Base-by-base conservation (phyloP, 2,888 invertebrate genomes). In the Beris morrisii region DNA sequence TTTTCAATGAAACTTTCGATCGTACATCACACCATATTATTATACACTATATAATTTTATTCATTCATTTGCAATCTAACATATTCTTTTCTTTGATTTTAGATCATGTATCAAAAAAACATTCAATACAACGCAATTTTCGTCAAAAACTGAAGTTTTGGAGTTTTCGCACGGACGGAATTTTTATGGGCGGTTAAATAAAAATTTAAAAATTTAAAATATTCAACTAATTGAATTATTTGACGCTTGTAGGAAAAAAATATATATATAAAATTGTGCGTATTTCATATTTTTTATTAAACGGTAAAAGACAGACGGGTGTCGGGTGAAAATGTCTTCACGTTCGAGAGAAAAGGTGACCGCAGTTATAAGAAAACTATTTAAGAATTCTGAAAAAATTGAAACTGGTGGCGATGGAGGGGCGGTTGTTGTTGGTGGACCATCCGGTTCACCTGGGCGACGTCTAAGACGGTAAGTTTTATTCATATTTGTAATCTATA, bases 271-370 rank as follows among this genome's bases (percentile, higher is more conserved):
- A 48, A 48, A 12, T 12, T 48, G n/a, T n/a, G 22, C 48, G 48
- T 9, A 48, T n/a, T n/a, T 48, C 38, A 7, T 38, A 38, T 38
- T 48, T 48, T 7, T 48, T 48, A 5, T 7, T 3, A 12, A 13
- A 1, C 12, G 6, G 48, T 45, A 45, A 15, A 48, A 13, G 13
- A 7, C 5, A 15, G 48, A 15, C 48, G 15, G 22, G 48, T 3
- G 15, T 30, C 38, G 15, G 15, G 9, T 28, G 12, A 83, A 80
- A 74, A 91, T 91, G 91, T 86, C 89, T 75, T 89, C 90, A 72
- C 86, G 90, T 72, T 89, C 91, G 43, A 90, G 90, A 80, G 91
- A 92, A 77, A 91, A 91, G 83, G 88, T 92, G 69, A 88, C 91
- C 32, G 88, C 91, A 31, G 91, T 90, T 59, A 88, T 92, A 80